phyloP scores from a whole-genome alignment of 2,113 vertebrate species.

The Lonchura striata region DNA sequence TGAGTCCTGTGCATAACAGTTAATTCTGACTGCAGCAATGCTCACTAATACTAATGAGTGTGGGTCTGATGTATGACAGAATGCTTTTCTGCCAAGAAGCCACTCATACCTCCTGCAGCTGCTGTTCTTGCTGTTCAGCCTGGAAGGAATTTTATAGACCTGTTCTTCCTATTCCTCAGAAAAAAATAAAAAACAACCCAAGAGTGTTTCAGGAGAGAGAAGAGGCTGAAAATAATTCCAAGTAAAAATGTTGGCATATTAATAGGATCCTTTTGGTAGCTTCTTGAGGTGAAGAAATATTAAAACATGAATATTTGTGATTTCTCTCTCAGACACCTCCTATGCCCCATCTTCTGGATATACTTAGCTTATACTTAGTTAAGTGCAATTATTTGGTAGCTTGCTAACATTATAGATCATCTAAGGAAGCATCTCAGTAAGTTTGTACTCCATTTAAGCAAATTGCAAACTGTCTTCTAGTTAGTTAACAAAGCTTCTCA shows the following conservation, averaged over 20 bases:
- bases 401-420: not conserved
- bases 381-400: not conserved
- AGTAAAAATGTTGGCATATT: not conserved
- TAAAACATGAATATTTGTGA: not conserved
- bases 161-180: not conserved
- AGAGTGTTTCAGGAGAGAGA: not conserved
- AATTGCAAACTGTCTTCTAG: not conserved
- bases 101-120: conserved; percentile 4
- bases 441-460: not conserved
- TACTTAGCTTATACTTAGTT: not conserved
- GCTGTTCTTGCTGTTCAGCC: not conserved
- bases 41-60: conserved; percentile 10
- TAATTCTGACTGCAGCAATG: not conserved
- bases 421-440: not conserved
- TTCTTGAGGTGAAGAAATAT: not conserved
- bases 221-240: not conserved
- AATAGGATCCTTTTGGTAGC: not conserved
- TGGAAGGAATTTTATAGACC: not conserved
- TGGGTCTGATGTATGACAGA: conserved; percentile 8
- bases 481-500: not conserved
- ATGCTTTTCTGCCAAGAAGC: conserved; percentile 13
- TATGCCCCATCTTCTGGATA: not conserved
- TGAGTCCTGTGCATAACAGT: not conserved
- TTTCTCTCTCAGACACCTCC: not conserved
- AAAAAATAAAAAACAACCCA: not conserved